These are phyloP conservation scores for Aphis craccivora DNA, from an alignment of 1,140 invertebrate species.

Conservation along the genomic window DNA sequence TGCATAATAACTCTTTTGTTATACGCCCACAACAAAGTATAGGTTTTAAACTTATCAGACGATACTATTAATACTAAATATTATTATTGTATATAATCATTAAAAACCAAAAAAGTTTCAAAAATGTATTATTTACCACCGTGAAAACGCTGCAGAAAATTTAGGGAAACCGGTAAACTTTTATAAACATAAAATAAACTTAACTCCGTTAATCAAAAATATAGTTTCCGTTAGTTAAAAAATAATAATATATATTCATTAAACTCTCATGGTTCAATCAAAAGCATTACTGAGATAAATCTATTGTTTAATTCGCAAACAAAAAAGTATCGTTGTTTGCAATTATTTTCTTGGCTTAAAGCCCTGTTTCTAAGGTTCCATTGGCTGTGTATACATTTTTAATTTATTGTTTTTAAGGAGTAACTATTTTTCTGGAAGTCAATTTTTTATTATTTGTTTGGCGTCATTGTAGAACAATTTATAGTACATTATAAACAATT, in stretches of 20 bases:
- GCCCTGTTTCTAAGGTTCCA: neutral
- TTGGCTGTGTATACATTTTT: conserved; percentile 24
- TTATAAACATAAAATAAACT: neutral
- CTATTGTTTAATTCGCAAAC: conserved; percentile 4
- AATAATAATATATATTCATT: neutral
- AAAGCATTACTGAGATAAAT: neutral
- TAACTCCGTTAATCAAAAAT: neutral
- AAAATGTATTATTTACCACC: neutral
- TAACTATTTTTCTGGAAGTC: neutral
- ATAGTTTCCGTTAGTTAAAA: neutral
- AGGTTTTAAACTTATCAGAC: no score
- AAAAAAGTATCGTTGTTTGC: neutral
- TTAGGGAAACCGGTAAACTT: neutral
- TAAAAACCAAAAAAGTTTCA: neutral
- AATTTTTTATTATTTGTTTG: conserved; percentile 14
- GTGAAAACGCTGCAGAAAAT: neutral
- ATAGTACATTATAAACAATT: neutral
- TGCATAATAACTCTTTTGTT: neutral
- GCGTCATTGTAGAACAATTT: neutral
- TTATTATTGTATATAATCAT: neutral
- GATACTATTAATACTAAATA: neutral
- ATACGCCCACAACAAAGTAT: neutral
- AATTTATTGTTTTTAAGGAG: conserved; percentile 6
- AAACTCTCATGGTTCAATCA: neutral
- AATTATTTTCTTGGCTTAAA: conserved; percentile 43